Base-by-base conservation (phyloP, 2,888 invertebrate genomes). In the Zygothrica quintamaculata region DNA sequence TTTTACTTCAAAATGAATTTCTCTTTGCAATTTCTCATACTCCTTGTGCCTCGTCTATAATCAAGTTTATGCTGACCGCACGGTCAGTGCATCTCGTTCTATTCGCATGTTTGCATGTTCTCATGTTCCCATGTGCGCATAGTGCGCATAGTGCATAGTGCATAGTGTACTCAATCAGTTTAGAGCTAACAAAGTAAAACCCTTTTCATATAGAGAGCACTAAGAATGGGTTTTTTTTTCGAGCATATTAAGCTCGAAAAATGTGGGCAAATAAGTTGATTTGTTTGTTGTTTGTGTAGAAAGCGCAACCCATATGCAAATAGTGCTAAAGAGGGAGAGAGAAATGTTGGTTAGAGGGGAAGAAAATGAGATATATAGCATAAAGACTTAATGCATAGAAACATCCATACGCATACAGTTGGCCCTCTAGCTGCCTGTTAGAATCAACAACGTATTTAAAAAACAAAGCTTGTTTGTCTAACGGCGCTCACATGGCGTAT, bases 261-360 rank as follows among this genome's bases (percentile, higher is more conserved):
- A 37, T 62, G 62, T 48, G n/a, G 60, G 62, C 80, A 77, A 81
- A 78, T 84, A 84, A 76, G 74, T 84, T 79, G 81, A 77, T 84
- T 80, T 84, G 79, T 84, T 76, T 71, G 84, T 76, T 79, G 64
- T 80, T 73, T 70, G 65, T 65, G 44, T 55, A 53, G 66, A 76
- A 86, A 74, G 81, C 67, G 74, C 86, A 81, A 58, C 36, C 59
- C 53, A 70, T 59, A 67, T 69, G 69, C 76, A 82, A 82, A 80
- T 65, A 37, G 46, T 42, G 26, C 42, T 34, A n/a, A 12, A 34
- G 26, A n/a, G 6, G 1, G 34, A 34, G 31, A 15, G 8, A 34
- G 8, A 12, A 13, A 12, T n/a, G n/a, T n/a, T n/a, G n/a, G n/a
- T n/a, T n/a, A n/a, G n/a, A n/a, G 34, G 34, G 31, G 15, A 8